These are phyloP conservation scores for Haliclystus octoradiatus DNA, from an alignment of 30 jellyfish, hydroid and myxozoan genomes.

Conservation along the genomic window DNA sequence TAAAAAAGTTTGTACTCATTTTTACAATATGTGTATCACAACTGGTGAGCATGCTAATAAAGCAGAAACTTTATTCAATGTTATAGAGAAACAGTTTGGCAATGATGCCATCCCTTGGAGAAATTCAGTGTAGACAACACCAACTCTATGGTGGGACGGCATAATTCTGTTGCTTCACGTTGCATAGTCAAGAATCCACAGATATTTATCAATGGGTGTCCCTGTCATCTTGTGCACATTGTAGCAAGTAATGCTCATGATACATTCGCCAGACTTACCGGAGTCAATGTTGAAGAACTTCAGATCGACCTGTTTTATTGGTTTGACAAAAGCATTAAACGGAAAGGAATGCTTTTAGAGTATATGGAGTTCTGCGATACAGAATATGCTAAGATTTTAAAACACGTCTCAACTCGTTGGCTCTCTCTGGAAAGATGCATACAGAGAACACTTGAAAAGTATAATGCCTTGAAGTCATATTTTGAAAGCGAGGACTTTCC, in stretches of 20 bases:
- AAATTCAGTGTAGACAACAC: conserved; percentile 50
- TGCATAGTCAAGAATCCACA: conserved; percentile 7
- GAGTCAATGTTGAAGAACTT: conserved; percentile 17
- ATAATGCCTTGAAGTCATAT: conserved; percentile 24
- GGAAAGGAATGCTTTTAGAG: conserved; percentile 28
- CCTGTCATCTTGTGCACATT: conserved; percentile 55
- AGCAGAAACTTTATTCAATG: conserved; percentile 25
- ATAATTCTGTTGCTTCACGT: conserved; percentile 41
- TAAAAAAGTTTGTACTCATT: conserved; percentile 18
- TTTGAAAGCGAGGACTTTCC: conserved; percentile 24
- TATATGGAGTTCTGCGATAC: conserved; percentile 32
- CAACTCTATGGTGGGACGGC: conserved; percentile 46
- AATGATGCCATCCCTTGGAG: conserved; percentile 15
- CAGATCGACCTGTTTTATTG: conserved; percentile 26
- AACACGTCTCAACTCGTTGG: conserved; percentile 31
- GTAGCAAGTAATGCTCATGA: conserved; percentile 37
- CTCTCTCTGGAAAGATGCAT: conserved; percentile 41
- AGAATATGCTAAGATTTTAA: conserved; percentile 24
- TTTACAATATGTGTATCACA: conserved; percentile 41
- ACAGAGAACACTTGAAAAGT: conserved; percentile 1
- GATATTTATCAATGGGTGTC: conserved; percentile 52
- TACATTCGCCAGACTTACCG: conserved; percentile 11
- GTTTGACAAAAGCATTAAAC: conserved; percentile 28
- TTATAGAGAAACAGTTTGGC: conserved; percentile 9
- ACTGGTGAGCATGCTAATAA: conserved; percentile 34